These are phyloP conservation scores for Cyrtonyx montezumae DNA, from an alignment of 2,113 vertebrate species.

Conservation along the genomic window DNA sequence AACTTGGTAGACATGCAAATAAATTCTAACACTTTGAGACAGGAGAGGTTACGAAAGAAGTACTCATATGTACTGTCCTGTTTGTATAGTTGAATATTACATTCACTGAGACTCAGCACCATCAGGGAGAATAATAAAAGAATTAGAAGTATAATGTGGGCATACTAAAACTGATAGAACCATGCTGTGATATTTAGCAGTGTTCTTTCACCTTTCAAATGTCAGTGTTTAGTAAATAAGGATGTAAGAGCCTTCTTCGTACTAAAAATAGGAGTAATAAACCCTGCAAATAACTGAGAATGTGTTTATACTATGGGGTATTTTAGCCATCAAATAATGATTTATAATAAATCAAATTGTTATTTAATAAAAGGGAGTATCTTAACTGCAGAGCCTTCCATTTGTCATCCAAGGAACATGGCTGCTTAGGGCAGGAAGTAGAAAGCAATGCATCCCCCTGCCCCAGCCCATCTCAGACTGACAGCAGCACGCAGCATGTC, in stretches of 20 bases:
- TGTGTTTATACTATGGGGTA: not conserved
- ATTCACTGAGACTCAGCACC: not conserved
- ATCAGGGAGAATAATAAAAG: not conserved
- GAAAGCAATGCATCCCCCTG: not conserved
- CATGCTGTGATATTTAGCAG: not conserved
- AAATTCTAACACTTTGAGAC: not conserved
- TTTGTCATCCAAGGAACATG: not conserved
- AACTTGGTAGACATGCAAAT: not conserved
- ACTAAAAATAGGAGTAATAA: not conserved
- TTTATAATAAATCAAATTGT: not conserved
- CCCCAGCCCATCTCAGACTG: not conserved
- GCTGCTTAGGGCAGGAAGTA: not conserved
- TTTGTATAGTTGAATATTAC: not conserved
- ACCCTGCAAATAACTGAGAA: not conserved
- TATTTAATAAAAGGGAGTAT: not conserved
- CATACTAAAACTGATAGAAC: not conserved
- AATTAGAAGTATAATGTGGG: not conserved
- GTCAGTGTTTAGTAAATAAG: not conserved
- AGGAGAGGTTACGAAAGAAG: slow-evolving; percentile 12
- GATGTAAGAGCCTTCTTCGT: not conserved
- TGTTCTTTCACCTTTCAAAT: not conserved
- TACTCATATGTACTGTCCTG: not conserved
- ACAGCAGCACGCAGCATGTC: not conserved
- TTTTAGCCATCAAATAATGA: not conserved
- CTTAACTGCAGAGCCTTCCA: not conserved